Base-by-base conservation (phyloP, 2,888 invertebrate genomes). In the Philereme transversata region DNA sequence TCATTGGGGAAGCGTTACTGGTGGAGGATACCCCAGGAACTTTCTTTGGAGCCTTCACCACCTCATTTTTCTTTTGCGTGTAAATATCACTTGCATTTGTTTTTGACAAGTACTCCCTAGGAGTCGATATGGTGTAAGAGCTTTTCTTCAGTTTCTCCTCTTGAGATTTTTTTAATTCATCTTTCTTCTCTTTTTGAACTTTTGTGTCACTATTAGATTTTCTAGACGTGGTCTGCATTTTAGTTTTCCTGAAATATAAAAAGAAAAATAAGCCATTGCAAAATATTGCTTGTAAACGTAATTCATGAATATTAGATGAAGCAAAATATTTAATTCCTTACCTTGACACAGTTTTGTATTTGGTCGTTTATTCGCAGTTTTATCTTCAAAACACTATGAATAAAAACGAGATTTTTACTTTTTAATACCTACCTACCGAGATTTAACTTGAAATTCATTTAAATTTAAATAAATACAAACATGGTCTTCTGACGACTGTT, bases 31-130 rank as follows among this genome's bases (percentile, higher is more conserved):
- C 58, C 1, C 73, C 73, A 0, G 68, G 41, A 0, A 73, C 33
- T 64, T 88, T 88, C 63, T 76, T 88, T 0, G 86, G 84, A 3
- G 87, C 79, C 67, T 75, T 81, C 4, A 60, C n/a, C 4, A 34
- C 50, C n/a, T 9, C 63, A 11, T 69, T 80, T 64, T 83, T 86
- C 64, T 75, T 86, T 60, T 81, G 80, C 0, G 80, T 78, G 54
- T 92, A 90, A 65, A 92, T 88, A 60, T 91, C 90, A 0, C 82
- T 77, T 0, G 88, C 74, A 0, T 83, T 73, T 0, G 87, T 78
- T 62, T 88, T 88, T 49, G 78, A 82, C 5, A 82, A 5, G 38
- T 77, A 87, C 51, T 75, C 83, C 33, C 85, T 74, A 6, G 90
- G 87, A 0, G 90, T 89, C 0, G 85, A 75, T 0, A 72, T 71